Conservation (phyloP, 2,888 invertebrate genomes). For the Subacronicta megacephala region DNA sequence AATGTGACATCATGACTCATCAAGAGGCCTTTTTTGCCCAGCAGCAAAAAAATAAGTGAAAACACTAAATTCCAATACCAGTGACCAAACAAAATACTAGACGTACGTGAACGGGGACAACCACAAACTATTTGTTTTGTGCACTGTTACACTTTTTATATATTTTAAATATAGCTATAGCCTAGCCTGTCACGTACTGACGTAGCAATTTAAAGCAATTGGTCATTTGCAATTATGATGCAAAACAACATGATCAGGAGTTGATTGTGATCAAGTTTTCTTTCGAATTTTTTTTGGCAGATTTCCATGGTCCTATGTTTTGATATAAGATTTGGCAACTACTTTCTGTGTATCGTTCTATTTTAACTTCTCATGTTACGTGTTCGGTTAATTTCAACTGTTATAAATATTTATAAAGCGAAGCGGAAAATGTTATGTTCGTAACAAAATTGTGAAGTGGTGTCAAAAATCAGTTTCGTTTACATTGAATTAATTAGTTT, state of each 20-base stretch:
- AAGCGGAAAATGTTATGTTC: constrained; percentile 14
- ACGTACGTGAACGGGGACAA: constrained; percentile 53
- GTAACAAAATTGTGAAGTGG: constrained; percentile 1
- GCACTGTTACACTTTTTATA: constrained; percentile 30
- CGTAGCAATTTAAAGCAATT: constrained; percentile 45
- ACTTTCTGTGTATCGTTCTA: background rate
- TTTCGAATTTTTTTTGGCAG: constrained; percentile 14
- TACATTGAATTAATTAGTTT: constrained; percentile 32
- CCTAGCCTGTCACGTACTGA: constrained; percentile 49
- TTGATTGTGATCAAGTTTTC: constrained; percentile 32
- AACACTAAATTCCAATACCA: constrained; percentile 24
- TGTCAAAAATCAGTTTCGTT: constrained; percentile 20
- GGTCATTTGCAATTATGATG: constrained; percentile 47
- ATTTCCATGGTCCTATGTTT: background rate
- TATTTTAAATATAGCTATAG: constrained; percentile 22
- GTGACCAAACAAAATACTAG: constrained; percentile 28
- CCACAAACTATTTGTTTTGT: constrained; percentile 40
- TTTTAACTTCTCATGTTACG: background rate
- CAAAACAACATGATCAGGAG: constrained; percentile 40
- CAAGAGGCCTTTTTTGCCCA: too few species aligned
- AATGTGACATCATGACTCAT: too few species aligned
- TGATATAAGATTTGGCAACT: constrained; percentile 12
- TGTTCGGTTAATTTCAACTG: background rate
- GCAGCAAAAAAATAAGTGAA: constrained; percentile 14
- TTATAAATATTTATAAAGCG: constrained; percentile 14